Base-by-base conservation (phyloP, 2,888 invertebrate genomes). In the Dendrolimus houi region DNA sequence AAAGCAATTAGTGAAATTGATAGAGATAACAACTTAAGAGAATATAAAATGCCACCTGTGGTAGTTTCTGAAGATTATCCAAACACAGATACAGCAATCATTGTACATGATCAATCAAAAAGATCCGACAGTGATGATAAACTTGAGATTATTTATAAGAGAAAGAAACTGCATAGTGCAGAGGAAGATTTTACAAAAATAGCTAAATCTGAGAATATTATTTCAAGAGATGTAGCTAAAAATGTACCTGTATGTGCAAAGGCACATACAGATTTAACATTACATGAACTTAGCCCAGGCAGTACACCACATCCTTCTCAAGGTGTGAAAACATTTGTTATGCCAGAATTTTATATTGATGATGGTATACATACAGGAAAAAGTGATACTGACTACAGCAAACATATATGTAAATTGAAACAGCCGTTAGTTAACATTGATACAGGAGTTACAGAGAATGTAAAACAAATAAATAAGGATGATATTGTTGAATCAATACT, bases 81-180 rank as follows among this genome's bases (percentile, higher is more conserved):
- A 47, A 47, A 47, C 29, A 29, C 29, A 29, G 29, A 29, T 6
- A 29, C 29, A 29, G 29, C 6, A 29, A 29, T 6, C 47, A 47
- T 29, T 47, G 47, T 12, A 9, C 47, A 47, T 2, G 6, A 47
- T 47, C 47, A 47, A 47, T 9, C 3, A 29, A 29, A 29, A 10
- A 47, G 47, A 12, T 47, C 55, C 52, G 55, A 58, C 52, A 54
- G 58, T 52, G 58, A 58, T 8, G 58, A 14, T 1, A 55, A 56
- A 9, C 12, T 47, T 47, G 12, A 47, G 12, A 47, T 47, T 47
- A 8, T 47, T 47, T 9, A 47, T 12, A 9, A 47, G 12, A 47
- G 47, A 47, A 47, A 47, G 2, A 47, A 47, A 47, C 2, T 12
- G 12, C 47, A 47, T 47, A 12, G 12, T 47, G 12, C 6, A 47